Evolutionary conservation across 1,140 invertebrate species (phyloP).

Genomic region (Dufourea novaeangliae): DNA sequence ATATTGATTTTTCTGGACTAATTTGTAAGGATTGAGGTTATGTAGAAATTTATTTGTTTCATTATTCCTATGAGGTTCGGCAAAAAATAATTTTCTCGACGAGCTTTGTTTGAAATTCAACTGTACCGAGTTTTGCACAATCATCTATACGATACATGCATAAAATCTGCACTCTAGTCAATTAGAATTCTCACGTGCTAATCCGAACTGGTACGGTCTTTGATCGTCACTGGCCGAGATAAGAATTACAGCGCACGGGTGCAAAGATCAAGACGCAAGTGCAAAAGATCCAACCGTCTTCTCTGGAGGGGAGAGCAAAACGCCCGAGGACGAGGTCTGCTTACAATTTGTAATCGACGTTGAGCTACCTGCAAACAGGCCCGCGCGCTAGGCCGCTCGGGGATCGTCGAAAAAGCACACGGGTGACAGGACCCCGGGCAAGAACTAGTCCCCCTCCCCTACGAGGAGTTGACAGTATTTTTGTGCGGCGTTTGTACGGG

Average conservation of each 20-base stretch:
- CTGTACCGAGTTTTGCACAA: no score
- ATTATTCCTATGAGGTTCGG: no score
- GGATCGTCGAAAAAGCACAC: conserved; percentile 65
- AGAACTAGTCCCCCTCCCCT: conserved; percentile 67
- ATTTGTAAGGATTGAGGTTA: no score
- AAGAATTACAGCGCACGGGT: neutral
- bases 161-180: no score
- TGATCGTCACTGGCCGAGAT: neutral
- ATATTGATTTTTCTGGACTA: no score
- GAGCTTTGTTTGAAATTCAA: no score
- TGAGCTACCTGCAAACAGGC: conserved; percentile 67
- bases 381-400: conserved; percentile 65
- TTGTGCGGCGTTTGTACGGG: conserved; percentile 70
- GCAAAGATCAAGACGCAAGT: neutral
- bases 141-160: no score
- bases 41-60: no score
- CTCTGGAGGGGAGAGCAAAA: neutral
- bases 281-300: no score
- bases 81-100: no score
- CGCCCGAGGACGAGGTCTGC: conserved; percentile 51
- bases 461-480: conserved; percentile 77
- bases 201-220: neutral
- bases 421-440: conserved; percentile 60
- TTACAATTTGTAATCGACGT: conserved; percentile 77
- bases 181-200: no score